Evolutionary conservation across 2,113 vertebrate species (phyloP), one percentile per base, ranked within the genome.

Genomic region (Nansenia antarctica): DNA sequence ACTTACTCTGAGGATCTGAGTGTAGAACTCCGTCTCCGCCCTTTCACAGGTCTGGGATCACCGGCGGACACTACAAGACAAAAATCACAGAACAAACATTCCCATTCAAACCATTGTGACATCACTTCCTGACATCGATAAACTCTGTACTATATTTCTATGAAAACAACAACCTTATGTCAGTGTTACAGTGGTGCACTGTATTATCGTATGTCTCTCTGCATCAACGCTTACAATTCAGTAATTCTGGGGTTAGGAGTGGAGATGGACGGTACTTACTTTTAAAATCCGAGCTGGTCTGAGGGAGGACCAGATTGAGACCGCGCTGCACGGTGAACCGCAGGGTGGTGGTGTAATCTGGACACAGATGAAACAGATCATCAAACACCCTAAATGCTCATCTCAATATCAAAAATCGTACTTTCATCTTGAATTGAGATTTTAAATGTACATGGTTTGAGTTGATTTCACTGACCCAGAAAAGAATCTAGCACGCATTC

Each of bases 291-390:
- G 18, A 6, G 58, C 14, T 39, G 34, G 34, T 12, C 6, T 68
- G 34, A n/a, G 65, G 65, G 1, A 68, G 22, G 22, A 68, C 26
- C 52, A 68, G 35, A 7, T 15, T 24, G 54, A 68, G 65, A n/a
- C 65, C 65, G 5, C 18, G 7, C 2, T 34, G 47, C 8, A 65
- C 12, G 31, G 20, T 65, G n/a, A 65, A 65, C 11, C 29, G 26
- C 2, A 65, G 26, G 15, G 63, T 65, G 63, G 63, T 9, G 27
- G 6, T 9, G 3, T 66, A 47, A 11, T 35, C 64, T 66, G 39
- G 2, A 11, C 20, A 49, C 49, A 20, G 47, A 14, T 29, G 30
- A 34, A 53, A 9, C 15, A 9, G 24, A 55, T 22, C 24, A 55
- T 27, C 22, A n/a, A n/a, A n/a, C n/a, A n/a, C n/a, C n/a, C n/a